phyloP scores from a whole-genome alignment of 2,888 invertebrate genomes.

The Nineta flava region DNA sequence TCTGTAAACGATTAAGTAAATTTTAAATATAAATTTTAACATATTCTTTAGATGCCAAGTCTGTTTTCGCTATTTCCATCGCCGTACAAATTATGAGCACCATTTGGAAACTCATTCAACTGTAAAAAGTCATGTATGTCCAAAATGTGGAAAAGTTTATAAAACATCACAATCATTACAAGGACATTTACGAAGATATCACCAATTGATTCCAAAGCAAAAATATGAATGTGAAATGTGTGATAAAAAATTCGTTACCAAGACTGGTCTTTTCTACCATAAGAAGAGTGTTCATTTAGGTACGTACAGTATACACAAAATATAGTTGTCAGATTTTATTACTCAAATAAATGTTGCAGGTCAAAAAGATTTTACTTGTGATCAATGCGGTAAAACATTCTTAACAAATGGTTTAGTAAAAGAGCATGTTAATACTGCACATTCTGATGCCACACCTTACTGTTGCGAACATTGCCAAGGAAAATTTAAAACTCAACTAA shows the following conservation, averaged over 20 bases:
- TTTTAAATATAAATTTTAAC: no score
- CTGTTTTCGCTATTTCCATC: no score
- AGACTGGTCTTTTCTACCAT: slow-evolving; percentile 51
- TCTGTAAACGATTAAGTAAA: no score
- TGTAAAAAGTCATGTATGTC: slow-evolving; percentile 21
- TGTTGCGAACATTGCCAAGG: not conserved
- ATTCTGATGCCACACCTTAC: not conserved
- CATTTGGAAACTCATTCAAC: no score
- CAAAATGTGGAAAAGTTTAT: slow-evolving; percentile 38
- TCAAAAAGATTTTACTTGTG: not conserved
- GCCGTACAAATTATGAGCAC: no score
- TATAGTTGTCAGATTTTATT: no score
- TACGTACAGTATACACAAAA: not conserved
- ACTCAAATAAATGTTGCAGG: not conserved
- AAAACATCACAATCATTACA: slow-evolving; percentile 36
- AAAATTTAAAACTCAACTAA: not conserved
- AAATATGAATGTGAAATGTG: slow-evolving; percentile 39
- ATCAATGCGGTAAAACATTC: not conserved
- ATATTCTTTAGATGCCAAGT: no score
- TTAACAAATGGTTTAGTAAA: not conserved
- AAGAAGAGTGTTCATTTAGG: slow-evolving; percentile 37
- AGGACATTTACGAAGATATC: slow-evolving; percentile 36
- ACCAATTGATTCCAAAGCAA: slow-evolving; percentile 23
- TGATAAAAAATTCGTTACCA: slow-evolving; percentile 38
- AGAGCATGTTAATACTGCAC: not conserved